Evolutionary conservation across 2,113 vertebrate genomes (phyloP).

Genomic region (Lepidothrix coronata): DNA sequence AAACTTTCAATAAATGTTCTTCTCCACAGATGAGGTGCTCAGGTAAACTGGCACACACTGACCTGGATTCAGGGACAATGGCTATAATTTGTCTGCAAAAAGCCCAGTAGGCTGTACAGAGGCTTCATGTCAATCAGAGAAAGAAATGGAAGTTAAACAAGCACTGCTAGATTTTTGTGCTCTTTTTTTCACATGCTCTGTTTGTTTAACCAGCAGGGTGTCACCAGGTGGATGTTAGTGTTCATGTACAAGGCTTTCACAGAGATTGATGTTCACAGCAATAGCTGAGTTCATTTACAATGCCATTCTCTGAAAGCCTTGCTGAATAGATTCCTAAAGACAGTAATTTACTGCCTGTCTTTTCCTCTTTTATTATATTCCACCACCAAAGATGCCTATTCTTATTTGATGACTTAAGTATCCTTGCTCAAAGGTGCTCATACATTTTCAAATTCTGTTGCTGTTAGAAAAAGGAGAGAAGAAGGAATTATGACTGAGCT

Average conservation of each 20-base stretch:
- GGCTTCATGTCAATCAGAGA: neutral
- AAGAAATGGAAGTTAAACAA: slow-evolving; percentile 22
- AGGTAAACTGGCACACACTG: neutral
- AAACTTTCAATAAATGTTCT: neutral
- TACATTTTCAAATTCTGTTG: slow-evolving; percentile 2
- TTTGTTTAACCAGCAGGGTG: slow-evolving; percentile 44
- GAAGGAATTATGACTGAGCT: neutral
- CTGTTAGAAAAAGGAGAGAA: neutral
- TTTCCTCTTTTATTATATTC: slow-evolving; percentile 12
- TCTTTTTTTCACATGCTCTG: neutral
- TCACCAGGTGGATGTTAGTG: slow-evolving; percentile 32
- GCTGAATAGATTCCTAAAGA: neutral
- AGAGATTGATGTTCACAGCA: neutral
- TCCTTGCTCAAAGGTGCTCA: neutral
- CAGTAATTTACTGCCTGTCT: neutral
- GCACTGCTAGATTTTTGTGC: neutral
- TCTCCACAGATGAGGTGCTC: neutral
- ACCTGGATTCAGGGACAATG: neutral
- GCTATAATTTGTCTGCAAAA: neutral
- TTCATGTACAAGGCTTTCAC: neutral
- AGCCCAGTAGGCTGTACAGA: neutral
- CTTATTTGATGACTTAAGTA: neutral
- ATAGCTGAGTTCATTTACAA: neutral
- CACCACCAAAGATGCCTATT: neutral
- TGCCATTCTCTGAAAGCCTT: neutral